Evolutionary conservation across 2,888 invertebrate genomes (phyloP).

Genomic region (Branchipolynoe longqiensis): DNA sequence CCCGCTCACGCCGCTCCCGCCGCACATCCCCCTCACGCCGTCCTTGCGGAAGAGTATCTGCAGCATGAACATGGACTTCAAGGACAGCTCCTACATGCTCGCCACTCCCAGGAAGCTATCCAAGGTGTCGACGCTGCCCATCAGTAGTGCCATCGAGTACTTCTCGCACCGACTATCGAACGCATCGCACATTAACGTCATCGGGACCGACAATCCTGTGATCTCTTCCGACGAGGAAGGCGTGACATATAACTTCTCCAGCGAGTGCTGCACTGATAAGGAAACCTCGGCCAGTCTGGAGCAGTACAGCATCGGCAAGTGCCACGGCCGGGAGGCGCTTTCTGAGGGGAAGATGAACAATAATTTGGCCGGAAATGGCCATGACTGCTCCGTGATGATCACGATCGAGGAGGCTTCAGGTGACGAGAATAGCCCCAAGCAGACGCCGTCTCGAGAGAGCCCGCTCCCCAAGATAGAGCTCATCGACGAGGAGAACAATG

Average conservation of each 20-base stretch:
- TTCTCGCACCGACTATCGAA: constrained; percentile 1
- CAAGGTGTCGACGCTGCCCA: not conserved
- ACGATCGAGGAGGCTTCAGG: constrained; percentile 43
- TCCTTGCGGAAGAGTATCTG: not conserved
- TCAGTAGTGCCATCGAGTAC: constrained; percentile 24
- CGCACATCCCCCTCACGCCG: not conserved
- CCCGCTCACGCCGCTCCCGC: not conserved
- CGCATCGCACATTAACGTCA: not conserved
- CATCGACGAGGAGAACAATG: constrained; percentile 36
- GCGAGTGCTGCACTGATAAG: constrained; percentile 8
- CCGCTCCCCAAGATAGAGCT: constrained; percentile 41
- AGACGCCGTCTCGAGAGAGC: not conserved
- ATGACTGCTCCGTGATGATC: constrained; percentile 38
- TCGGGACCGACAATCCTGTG: not conserved
- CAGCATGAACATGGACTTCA: not conserved
- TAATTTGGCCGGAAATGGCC: not conserved
- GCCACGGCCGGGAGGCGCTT: not conserved
- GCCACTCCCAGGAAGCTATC: constrained; percentile 18
- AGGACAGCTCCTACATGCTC: constrained; percentile 15
- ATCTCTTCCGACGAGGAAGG: constrained; percentile 35
- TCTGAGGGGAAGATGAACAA: not conserved
- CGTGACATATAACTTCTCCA: constrained; percentile 36
- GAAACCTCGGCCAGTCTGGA: not conserved
- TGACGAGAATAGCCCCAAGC: constrained; percentile 4
- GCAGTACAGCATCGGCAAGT: not conserved